These are phyloP conservation scores for Ommatoiulus sabulosus DNA, from an alignment of 2,888 invertebrate genomes.

Conservation along the genomic window DNA sequence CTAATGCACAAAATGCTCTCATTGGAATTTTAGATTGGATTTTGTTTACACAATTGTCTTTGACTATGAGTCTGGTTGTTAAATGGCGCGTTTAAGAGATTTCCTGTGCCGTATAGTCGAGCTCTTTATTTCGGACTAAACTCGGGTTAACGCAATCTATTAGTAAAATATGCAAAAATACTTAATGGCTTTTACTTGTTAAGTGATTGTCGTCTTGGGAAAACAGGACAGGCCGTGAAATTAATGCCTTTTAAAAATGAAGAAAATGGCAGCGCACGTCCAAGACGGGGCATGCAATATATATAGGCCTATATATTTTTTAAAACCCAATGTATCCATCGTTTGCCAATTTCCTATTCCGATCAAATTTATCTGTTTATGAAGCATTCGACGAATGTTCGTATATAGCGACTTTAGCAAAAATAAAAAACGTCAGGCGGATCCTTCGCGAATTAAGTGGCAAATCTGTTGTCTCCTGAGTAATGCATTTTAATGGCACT, in stretches of 20 bases:
- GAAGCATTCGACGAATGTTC: neutral
- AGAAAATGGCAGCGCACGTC: too few relatives aligned
- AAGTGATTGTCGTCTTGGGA: conserved; percentile 29
- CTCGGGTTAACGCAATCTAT: conserved; percentile 19
- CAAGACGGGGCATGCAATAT: neutral
- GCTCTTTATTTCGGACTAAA: neutral
- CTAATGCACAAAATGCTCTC: neutral
- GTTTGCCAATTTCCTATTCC: neutral
- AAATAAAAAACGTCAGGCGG: neutral
- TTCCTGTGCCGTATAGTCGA: neutral
- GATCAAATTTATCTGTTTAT: neutral
- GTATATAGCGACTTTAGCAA: too few relatives aligned
- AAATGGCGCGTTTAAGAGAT: neutral
- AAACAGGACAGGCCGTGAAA: neutral
- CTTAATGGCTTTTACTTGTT: conserved; percentile 55
- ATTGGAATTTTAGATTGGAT: neutral
- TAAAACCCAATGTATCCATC: neutral
- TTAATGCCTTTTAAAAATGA: too few relatives aligned
- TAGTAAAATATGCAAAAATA: conserved; percentile 12
- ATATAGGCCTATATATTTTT: too few relatives aligned
- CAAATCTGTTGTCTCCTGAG: conserved; percentile 50
- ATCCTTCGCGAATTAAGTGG: conserved; percentile 25
- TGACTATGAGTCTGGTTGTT: neutral
- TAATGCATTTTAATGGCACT: conserved; percentile 49
- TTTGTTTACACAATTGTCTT: neutral